These are phyloP conservation scores for Corydoras sp. DNA, from an alignment of 2,113 vertebrate genomes.

Conservation along the genomic window DNA sequence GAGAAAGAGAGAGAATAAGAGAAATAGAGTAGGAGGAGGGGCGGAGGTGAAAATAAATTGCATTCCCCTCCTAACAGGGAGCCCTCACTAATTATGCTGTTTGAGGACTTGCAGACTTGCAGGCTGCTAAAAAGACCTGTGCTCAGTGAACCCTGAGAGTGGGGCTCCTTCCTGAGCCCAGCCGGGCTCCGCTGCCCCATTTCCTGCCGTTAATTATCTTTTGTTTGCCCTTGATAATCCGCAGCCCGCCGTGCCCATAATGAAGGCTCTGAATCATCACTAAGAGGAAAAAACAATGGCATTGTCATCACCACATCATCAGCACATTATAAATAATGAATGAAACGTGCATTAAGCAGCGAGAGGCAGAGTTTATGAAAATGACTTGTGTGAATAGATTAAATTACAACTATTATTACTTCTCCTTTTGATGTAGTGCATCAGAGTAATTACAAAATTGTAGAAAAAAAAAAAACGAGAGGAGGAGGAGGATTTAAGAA, in stretches of 20 bases:
- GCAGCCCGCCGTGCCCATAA: constrained; percentile 82
- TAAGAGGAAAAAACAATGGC: constrained; percentile 87
- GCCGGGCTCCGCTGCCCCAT: constrained; percentile 51
- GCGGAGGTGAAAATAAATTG: constrained; percentile 46
- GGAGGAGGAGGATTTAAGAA: constrained; percentile 64
- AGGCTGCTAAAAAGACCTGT: constrained; percentile 57
- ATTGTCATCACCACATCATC: constrained; percentile 95
- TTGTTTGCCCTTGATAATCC: constrained; percentile 98
- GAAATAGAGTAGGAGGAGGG: constrained; percentile 20
- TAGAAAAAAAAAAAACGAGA: constrained; percentile 53
- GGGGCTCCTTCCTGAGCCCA: constrained; percentile 52
- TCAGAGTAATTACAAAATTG: constrained; percentile 93
- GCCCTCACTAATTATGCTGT: constrained; percentile 66
- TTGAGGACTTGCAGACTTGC: constrained; percentile 62
- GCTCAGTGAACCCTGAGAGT: constrained; percentile 67
- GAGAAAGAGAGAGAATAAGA: constrained; percentile 23
- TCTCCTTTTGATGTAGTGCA: constrained; percentile 93
- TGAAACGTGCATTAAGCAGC: constrained; percentile 87
- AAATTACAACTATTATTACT: constrained; percentile 98
- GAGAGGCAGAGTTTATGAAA: constrained; percentile 87
- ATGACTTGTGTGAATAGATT: constrained; percentile 96
- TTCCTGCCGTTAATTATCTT: constrained; percentile 96
- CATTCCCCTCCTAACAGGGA: constrained; percentile 44
- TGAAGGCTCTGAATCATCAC: constrained; percentile 88
- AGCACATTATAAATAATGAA: constrained; percentile 96